Conservation (phyloP, 2,113 vertebrate genomes). For the Phoenicopterus ruber region DNA sequence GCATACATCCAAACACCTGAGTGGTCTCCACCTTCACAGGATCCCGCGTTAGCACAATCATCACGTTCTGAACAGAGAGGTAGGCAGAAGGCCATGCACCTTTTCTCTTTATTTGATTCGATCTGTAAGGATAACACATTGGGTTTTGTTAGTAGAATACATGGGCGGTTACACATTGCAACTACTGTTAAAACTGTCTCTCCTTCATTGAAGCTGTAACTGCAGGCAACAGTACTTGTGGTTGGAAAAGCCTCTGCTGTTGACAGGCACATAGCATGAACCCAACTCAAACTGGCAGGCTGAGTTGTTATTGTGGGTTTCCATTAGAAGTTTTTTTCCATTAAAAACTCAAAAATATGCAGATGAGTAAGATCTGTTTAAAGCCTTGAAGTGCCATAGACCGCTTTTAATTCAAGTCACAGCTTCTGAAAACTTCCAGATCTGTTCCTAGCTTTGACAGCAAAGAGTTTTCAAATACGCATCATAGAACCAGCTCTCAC, state of each 20-base stretch:
- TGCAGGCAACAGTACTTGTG: neutral
- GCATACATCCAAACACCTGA: conserved; percentile 87
- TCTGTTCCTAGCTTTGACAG: neutral
- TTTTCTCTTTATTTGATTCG: conserved; percentile 95
- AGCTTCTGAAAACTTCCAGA: neutral
- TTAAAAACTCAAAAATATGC: neutral
- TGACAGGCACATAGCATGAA: neutral
- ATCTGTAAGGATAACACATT: conserved; percentile 70
- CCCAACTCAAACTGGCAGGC: neutral
- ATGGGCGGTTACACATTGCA: neutral
- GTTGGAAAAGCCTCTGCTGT: neutral
- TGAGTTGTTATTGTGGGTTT: neutral
- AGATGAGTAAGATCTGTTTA: neutral
- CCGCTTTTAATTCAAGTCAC: neutral
- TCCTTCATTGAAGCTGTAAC: neutral
- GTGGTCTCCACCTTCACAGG: conserved; percentile 90
- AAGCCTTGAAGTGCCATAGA: neutral
- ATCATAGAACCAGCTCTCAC: neutral
- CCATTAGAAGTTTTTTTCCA: neutral
- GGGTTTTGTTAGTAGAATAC: neutral
- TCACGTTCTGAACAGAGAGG: conserved; percentile 92
- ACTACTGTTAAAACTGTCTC: neutral
- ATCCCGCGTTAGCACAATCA: conserved; percentile 86
- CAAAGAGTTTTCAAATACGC: neutral
- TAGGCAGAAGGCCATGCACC: conserved; percentile 90